phyloP scores from a whole-genome alignment of 2,113 vertebrate genomes.

The Epinephelus lanceolatus region DNA sequence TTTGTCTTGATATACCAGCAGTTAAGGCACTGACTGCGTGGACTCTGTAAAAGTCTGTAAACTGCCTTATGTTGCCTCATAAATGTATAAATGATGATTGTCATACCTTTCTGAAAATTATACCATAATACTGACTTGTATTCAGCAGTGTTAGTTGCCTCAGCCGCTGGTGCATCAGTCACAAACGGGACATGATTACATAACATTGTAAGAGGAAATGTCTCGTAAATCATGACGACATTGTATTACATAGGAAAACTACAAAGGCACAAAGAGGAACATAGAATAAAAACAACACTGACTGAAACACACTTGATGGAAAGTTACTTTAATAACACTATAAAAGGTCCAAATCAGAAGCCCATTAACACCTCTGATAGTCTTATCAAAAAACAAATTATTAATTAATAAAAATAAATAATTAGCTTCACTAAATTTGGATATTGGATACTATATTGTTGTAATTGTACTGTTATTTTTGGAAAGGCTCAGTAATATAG shows the following conservation, averaged over 20 bases:
- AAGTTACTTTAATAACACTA: neutral
- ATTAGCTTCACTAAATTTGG: neutral
- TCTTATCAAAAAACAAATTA: neutral
- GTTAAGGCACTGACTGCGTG: neutral
- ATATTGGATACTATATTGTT: too few species aligned
- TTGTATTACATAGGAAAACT: neutral
- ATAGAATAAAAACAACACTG: neutral
- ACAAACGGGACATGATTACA: neutral
- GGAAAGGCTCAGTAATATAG: neutral
- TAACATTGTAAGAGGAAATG: neutral
- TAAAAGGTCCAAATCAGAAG: neutral
- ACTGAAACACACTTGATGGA: neutral
- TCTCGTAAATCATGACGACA: neutral
- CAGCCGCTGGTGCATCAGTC: neutral
- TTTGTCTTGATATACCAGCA: neutral
- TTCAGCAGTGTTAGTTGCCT: neutral
- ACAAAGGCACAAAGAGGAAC: neutral
- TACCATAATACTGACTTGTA: neutral
- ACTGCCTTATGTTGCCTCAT: neutral
- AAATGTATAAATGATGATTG: constrained; percentile 6
- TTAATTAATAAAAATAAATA: neutral
- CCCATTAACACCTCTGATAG: neutral
- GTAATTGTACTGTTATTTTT: neutral
- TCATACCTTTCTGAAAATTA: neutral
- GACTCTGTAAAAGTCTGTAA: neutral